Evolutionary conservation across 2,797 vertebrate genomes (phyloP).

Genomic region (Brachyrhaphis roseni): DNA sequence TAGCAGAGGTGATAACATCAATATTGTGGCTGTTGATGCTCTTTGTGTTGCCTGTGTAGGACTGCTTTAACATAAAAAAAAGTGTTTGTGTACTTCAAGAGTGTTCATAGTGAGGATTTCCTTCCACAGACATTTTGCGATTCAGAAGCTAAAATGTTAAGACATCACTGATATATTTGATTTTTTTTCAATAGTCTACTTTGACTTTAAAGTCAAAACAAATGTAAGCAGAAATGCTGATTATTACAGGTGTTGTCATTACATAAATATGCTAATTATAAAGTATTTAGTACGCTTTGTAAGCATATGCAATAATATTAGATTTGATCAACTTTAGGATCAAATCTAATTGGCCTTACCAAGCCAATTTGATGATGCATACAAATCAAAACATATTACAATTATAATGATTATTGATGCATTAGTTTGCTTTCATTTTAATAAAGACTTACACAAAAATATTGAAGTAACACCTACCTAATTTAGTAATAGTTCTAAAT

Average conservation of each 20-base stretch:
- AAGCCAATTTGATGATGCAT: neutral
- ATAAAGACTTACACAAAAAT: neutral
- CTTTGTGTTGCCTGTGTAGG: slow-evolving; percentile 29
- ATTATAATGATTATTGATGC: neutral
- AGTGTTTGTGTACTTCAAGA: neutral
- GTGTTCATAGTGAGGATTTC: neutral
- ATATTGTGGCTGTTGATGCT: neutral
- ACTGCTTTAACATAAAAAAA: neutral
- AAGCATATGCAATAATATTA: neutral
- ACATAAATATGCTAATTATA: neutral
- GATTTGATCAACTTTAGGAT: neutral
- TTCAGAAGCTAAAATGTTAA: neutral
- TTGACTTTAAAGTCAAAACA: neutral
- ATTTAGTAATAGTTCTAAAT: neutral
- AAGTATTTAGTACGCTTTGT: neutral
- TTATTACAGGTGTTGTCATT: neutral
- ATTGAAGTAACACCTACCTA: neutral
- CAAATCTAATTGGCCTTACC: too few species aligned
- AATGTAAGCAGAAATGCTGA: neutral
- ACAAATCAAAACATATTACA: neutral
- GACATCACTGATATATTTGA: neutral
- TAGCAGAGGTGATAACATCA: neutral
- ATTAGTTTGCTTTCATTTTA: neutral
- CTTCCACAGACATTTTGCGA: neutral
- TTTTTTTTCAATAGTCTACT: neutral